A percentile compares a stretch with the other conserved stretches of the same genome.
These are phyloP conservation scores for Clanis bilineata DNA, from an alignment of 2,888 invertebrate genomes.

Conservation along the genomic window DNA sequence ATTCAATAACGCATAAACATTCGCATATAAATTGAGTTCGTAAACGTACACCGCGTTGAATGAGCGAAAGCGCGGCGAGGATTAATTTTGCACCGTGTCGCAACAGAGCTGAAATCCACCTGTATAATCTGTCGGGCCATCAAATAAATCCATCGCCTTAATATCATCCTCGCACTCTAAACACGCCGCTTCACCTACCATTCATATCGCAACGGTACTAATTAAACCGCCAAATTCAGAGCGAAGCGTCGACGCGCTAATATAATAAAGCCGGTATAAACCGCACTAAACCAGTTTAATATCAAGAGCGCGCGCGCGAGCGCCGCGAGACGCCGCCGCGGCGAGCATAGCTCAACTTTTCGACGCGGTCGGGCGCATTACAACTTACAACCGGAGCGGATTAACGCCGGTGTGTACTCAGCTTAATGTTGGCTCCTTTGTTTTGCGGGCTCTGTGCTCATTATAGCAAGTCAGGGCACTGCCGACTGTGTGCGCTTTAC, in stretches of 20 bases:
- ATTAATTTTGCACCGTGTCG: conserved; percentile 13
- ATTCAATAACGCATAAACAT: conserved; percentile 19
- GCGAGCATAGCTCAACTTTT: conserved; percentile 60
- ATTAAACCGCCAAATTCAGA: conserved; percentile 65
- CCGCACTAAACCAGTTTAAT: conserved; percentile 75
- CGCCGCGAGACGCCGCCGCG: conserved; percentile 33
- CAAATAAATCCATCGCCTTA: conserved; percentile 38
- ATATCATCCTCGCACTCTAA: conserved; percentile 28
- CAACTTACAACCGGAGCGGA: conserved; percentile 64
- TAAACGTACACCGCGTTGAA: not conserved
- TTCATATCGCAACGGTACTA: conserved; percentile 53
- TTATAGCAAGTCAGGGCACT: conserved; percentile 25
- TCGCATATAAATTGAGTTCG: conserved; percentile 25
- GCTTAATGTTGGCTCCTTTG: conserved; percentile 65
- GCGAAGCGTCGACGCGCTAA: conserved; percentile 68
- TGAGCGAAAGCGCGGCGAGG: not conserved
- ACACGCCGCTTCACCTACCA: conserved; percentile 43
- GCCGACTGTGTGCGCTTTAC: not conserved
- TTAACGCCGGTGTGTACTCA: conserved; percentile 59
- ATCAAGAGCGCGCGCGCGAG: conserved; percentile 54
- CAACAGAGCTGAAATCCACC: conserved; percentile 4
- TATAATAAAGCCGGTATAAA: conserved; percentile 77
- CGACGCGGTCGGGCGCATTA: conserved; percentile 63
- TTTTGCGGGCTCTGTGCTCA: conserved; percentile 42
- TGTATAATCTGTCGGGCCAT: conserved; percentile 28